Base-by-base conservation (phyloP, 2,113 vertebrate species). In the Scomber scombrus region DNA sequence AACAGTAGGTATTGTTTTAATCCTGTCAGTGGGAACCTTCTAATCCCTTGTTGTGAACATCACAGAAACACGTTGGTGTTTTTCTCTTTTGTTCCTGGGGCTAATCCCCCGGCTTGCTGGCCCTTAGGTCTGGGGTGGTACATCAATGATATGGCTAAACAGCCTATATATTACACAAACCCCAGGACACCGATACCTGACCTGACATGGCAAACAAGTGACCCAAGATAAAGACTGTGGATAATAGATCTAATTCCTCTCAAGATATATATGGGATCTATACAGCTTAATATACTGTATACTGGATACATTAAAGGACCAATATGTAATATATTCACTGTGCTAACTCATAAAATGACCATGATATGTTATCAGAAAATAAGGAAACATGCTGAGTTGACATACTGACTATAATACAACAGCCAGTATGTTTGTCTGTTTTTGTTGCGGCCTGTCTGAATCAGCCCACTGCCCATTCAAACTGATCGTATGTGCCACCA, bases 1-100 rank as follows among this genome's bases (percentile, higher is more conserved):
- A 87, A 85, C 84, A 80, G 70, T 84, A 81, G 87, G 88, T 88
- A 92, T 91, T 91, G 85, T 90, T 92, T 93, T 93, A 93, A 93
- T 93, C 92, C 86, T 84, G 88, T 90, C 91, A 90, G 76, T 81
- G 71, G 89, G 75, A 94, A 81, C 86, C 77, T 72, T 91, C 66
- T 90, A 92, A 94, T 92, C 93, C 86, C 77, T 78, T 89, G 91
- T 91, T 90, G 90, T 91, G 84, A 91, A 88, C 88, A 91, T 89
- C 84, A 78, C 73, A 89, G 79, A 85, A 87, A 77, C 82, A 80
- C 52, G 68, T 80, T 82, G 82, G 81, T 87, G 88, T 90, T 92
- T 92, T 91, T 80, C 78, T 85, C 77, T 82, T 87, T 88, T 87
- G 79, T 89, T 88, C 70, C 70, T 16, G 2, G 62, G 80, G 85